These are phyloP conservation scores for Rhynchopsitta pachyrhyncha DNA, from an alignment of 2,113 vertebrate genomes.

Conservation along the genomic window DNA sequence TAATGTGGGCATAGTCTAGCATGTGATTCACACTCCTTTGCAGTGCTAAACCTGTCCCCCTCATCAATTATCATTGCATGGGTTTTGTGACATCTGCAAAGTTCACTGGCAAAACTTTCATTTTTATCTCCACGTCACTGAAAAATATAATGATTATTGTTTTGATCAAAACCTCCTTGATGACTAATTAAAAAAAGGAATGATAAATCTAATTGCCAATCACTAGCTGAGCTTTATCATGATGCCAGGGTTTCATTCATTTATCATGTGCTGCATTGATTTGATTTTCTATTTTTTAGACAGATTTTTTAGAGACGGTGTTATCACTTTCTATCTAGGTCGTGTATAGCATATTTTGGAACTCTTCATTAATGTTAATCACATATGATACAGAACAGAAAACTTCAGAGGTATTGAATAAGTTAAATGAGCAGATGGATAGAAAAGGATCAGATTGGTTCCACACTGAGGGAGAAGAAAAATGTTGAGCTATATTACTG, in stretches of 20 bases:
- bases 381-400: not conserved
- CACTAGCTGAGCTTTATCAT: not conserved
- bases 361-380: not conserved
- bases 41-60: not conserved
- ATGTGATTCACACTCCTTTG: constrained; percentile 21
- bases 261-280: not conserved
- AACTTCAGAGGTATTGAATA: not conserved
- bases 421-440: not conserved
- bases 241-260: not conserved
- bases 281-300: not conserved
- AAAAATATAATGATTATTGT: not conserved
- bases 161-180: not conserved
- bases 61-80: not conserved
- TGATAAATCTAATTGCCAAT: not conserved
- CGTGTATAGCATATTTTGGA: not conserved
- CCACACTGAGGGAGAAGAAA: not conserved
- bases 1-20: constrained; percentile 47
- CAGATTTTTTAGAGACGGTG: not conserved
- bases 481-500: not conserved
- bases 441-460: not conserved
- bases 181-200: not conserved
- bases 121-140: not conserved
- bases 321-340: not conserved
- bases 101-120: not conserved
- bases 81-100: not conserved